Evolutionary conservation across 1,140 invertebrate genomes (phyloP), one percentile per base, ranked within the genome.

Genomic region (Drosophila nigromelanica): DNA sequence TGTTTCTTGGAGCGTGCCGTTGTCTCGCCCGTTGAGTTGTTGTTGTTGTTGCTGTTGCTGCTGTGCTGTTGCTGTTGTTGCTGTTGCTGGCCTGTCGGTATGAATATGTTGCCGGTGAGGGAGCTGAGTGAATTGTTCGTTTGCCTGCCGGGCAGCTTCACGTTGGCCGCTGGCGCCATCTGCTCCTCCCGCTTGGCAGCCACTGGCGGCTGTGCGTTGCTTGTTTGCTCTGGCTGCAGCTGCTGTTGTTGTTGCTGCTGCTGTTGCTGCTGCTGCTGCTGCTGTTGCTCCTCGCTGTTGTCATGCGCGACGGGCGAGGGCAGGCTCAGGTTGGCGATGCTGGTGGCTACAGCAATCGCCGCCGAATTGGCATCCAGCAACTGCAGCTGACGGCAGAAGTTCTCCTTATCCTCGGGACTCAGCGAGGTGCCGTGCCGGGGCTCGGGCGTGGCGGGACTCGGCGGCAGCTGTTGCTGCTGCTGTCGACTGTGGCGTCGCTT

Each of bases 71-170:
- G 27, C 27, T 67, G 37, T 35, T 40, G 15, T 1, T 27, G 59
- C 6, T 67, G 37, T 14, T 10, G n/a, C 63, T 58, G 42, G 42
- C 69, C 63, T 7, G 69, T 48, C 7, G 94, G 95, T 90, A 97
- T 97, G 21, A 96, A 93, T 59, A 97, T 96, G 86, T 96, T 95
- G 15, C 96, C 96, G 12, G 96, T 96, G 30, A 96, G 95, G 5
- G 95, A 96, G 2, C 96, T 95, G 11, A 97, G 92, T 2, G 96
- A 97, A 92, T 97, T 97, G 89, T 97, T 97, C 3, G 97, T 97
- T 92, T 97, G 96, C 55, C 97, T 92, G 24, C 96, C 96, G 18
- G 94, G 93, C 70, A 93, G 93, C 78, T 94, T 94, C 12, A 93
- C 90, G 76, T 91, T 92, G n/a, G 79, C 89, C 47, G 89, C 85